Evolutionary conservation across 2,113 vertebrate species (phyloP), one percentile per base, ranked within the genome.

Genomic region (Halcyon malimbica): DNA sequence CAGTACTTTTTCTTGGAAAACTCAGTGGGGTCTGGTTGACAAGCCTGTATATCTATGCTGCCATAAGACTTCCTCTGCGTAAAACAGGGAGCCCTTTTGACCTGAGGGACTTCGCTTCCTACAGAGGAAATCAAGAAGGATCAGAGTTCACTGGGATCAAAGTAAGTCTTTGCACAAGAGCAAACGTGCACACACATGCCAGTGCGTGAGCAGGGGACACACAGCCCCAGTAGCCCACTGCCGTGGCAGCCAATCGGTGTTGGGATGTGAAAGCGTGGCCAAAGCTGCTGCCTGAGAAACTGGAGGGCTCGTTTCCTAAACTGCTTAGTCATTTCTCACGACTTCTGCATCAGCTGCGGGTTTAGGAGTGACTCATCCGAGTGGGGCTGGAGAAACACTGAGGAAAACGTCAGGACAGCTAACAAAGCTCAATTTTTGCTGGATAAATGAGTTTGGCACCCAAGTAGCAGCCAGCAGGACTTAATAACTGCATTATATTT

Each of bases 291-390:
- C 64, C 56, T 89, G 69, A 91, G 89, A 73, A 94, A 93, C 33
- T 3, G 3, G 77, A 95, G 78, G 59, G 87, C 83, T 95, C 8
- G 5, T 94, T 95, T 95, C 67, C 87, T 82, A 29, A 83, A 77
- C 46, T 60, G 71, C 81, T 96, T 65, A 56, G 68, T 97, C 96
- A 95, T 62, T 81, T 83, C 60, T 62, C 87, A 90, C 59, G 80
- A 46, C 44, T 67, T 37, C 64, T 89, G 51, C 82, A 79, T 89
- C 69, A 83, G 74, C 70, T 73, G 63, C 17, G 42, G 65, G 59
- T 87, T 80, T 56, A n/a, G 70, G 57, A 87, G 53, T 71, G 90
- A 97, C 63, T 97, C 93, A 96, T 64, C 62, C 8, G 2, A 5
- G 4, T 15, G 10, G 84, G 44, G 60, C 60, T 83, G 37, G 33